phyloP scores from a whole-genome alignment of 2,113 vertebrate species.

The Gymnobelideus leadbeateri region DNA sequence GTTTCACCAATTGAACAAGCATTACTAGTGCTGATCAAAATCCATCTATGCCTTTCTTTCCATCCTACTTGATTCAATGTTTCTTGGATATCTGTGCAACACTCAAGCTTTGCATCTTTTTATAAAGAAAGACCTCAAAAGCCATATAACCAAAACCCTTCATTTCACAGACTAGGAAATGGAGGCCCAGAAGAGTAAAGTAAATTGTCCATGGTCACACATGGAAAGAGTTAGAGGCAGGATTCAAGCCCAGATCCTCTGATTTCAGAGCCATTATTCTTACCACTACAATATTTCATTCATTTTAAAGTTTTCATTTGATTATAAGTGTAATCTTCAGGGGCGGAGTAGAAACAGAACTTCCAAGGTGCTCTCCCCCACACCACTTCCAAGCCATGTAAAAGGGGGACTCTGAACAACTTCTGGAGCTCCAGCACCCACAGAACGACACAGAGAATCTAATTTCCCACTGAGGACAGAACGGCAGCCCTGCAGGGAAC shows the following conservation, averaged over 20 bases:
- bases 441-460: too few species aligned
- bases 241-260: neutral
- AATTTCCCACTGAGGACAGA: too few species aligned
- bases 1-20: neutral
- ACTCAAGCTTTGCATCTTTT: neutral
- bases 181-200: too few species aligned
- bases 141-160: neutral
- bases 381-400: too few species aligned
- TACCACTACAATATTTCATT: neutral
- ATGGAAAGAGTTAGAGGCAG: neutral
- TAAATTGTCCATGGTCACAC: neutral
- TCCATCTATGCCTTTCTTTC: neutral
- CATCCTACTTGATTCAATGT: neutral
- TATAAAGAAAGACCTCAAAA: neutral
- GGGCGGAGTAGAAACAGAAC: too few species aligned
- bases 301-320: too few species aligned
- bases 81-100: neutral
- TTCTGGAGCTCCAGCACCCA: too few species aligned
- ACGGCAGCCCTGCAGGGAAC: too few species aligned
- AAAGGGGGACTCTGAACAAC: too few species aligned
- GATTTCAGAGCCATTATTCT: neutral
- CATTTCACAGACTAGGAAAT: neutral
- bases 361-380: too few species aligned
- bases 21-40: neutral
- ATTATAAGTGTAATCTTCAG: neutral